Base-by-base conservation (phyloP, 1,140 invertebrate genomes). In the Neodiprion pinetum region DNA sequence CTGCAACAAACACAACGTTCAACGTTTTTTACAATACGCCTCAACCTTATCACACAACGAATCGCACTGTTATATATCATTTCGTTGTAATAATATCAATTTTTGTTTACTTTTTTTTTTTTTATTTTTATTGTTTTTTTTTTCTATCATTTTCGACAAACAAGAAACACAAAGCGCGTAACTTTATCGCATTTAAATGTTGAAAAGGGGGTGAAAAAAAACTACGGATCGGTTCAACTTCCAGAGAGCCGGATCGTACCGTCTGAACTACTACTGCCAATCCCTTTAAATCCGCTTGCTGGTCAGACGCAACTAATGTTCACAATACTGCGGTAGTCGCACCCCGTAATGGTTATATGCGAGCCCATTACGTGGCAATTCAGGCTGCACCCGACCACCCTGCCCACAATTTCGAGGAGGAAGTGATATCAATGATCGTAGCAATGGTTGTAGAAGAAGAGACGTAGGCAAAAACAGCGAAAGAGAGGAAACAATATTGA, bases 1-100 rank as follows among this genome's bases (percentile, higher is more conserved):
- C 96, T 96, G 90, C 7, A 69, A 69, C 67, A 47, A 8, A 69
- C 67, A 69, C 53, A 11, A 61, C 53, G 53, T 61, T 61, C 17
- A 21, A 21, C 17, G 17, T 40, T 5, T 40, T 40, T 40, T 40
- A 3, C 28, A 40, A 3, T 40, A 40, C 1, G 28, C 28, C 28
- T 40, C 28, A 5, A 40, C 28, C 2, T 40, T 40, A 40, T 40
- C 28, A 40, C 28, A 40, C 28, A 5, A 40, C 0, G 5, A 40
- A 40, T 40, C 17, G 5, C 28, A 40, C 28, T 2, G 28, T 40
- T 40, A 40, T 40, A 40, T 40, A 40, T 40, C 28, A 5, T 40
- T 40, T 40, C 5, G 28, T 40, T 40, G 5, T 40, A 40, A 40
- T 40, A 40, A 40, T 40, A 40, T 40, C 28, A 40, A 40, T 40